Evolutionary conservation across 1,140 invertebrate species (phyloP).

Genomic region (Bradysia coprophila): DNA sequence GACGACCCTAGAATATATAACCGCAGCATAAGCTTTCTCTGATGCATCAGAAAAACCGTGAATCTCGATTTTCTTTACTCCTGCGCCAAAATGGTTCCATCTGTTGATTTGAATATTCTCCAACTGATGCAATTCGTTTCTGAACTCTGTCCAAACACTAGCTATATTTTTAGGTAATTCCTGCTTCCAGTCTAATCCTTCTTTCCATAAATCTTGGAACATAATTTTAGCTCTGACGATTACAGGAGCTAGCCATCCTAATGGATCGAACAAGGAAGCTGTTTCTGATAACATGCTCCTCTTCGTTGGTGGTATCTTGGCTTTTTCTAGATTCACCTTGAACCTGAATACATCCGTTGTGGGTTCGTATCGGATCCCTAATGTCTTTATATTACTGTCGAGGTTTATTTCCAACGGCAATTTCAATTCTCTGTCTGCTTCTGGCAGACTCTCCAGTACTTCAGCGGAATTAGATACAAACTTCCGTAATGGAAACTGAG

Average conservation of each 20-base stretch:
- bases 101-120: slow-evolving; percentile 4
- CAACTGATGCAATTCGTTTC: slow-evolving; percentile 6
- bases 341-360: not conserved
- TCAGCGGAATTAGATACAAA: not conserved
- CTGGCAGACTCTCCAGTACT: not conserved
- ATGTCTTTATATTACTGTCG: not conserved
- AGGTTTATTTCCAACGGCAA: not conserved
- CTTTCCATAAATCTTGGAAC: slow-evolving; percentile 19
- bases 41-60: slow-evolving; percentile 18
- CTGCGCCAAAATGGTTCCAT: not conserved
- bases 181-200: slow-evolving; percentile 15
- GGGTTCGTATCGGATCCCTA: not conserved
- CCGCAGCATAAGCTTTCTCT: slow-evolving; percentile 12
- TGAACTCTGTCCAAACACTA: slow-evolving; percentile 6
- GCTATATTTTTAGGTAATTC: slow-evolving; percentile 4
- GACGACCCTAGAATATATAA: slow-evolving; percentile 10
- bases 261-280: slow-evolving; percentile 16
- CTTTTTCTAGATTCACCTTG: not conserved
- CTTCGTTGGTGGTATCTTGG: slow-evolving; percentile 10
- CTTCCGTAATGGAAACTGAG: not conserved
- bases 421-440: not conserved
- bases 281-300: slow-evolving; percentile 12
- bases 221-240: slow-evolving; percentile 16
- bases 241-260: slow-evolving; percentile 19
- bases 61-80: slow-evolving; percentile 8